Evolutionary conservation across 2,797 vertebrate genomes (phyloP).

Genomic region (Muraenolepis orangiensis): DNA sequence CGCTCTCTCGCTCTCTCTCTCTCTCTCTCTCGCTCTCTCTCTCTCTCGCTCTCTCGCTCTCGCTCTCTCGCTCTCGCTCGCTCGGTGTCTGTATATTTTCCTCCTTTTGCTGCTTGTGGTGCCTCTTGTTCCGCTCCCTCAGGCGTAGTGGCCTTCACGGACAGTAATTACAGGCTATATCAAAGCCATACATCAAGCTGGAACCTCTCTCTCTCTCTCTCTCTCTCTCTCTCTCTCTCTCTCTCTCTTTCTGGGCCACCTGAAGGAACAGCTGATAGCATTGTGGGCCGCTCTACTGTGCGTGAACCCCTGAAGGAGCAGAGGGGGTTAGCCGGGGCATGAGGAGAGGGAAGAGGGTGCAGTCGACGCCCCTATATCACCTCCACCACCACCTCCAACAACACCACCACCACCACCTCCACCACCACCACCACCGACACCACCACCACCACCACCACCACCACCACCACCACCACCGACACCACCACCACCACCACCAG

Average conservation of each 20-base stretch:
- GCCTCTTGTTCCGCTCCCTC: constrained; percentile 4
- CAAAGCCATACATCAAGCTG: constrained; percentile 74
- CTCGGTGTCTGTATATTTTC: not conserved
- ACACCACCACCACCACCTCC: no score
- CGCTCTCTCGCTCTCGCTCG: not conserved
- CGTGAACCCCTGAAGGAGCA: constrained; percentile 65
- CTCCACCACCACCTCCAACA: no score
- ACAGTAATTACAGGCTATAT: constrained; percentile 75
- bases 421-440: no score
- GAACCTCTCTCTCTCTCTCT: no score
- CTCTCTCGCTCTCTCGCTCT: no score
- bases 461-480: no score
- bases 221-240: no score
- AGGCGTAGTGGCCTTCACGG: constrained; percentile 65
- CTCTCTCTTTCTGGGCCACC: no score
- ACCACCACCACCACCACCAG: no score
- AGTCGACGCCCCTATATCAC: no score
- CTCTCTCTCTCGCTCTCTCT: not conserved
- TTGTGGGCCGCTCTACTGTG: constrained; percentile 57
- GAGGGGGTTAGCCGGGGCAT: not conserved
- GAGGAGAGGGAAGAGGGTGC: not conserved
- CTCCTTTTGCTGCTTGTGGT: not conserved
- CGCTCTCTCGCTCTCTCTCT: not conserved
- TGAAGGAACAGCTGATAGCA: constrained; percentile 68
- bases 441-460: no score